A percentile compares a stretch with the other conserved stretches of the same genome.
Conservation (phyloP, 2,113 vertebrate genomes). For the Anarhynchus alexandrinus region DNA sequence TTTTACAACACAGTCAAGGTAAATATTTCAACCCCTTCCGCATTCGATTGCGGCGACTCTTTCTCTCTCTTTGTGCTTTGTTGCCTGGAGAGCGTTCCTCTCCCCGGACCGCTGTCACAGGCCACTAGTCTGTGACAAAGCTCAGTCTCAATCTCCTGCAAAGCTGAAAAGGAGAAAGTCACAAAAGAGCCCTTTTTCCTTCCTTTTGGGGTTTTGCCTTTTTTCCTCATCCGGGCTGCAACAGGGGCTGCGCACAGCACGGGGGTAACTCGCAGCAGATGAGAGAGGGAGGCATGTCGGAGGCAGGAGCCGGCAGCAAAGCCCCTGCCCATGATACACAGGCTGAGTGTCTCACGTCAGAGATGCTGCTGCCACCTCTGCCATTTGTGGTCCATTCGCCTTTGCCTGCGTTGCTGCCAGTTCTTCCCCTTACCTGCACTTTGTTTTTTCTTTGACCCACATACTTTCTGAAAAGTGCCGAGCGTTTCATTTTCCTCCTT, state of each 20-base stretch:
- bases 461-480: background rate
- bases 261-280: background rate
- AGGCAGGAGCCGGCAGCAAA: background rate
- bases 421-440: background rate
- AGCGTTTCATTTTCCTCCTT: background rate
- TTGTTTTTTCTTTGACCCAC: background rate
- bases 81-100: slow-evolving; percentile 42
- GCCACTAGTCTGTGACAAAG: slow-evolving; percentile 58
- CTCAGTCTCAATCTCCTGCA: slow-evolving; percentile 53
- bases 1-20: background rate
- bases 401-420: background rate
- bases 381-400: background rate
- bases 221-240: background rate
- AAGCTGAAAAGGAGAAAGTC: slow-evolving; percentile 48
- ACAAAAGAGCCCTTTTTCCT: slow-evolving; percentile 37
- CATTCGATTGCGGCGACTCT: background rate
- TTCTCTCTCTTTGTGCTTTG: slow-evolving; percentile 19
- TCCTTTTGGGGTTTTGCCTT: background rate
- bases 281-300: background rate
- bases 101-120: slow-evolving; percentile 51
- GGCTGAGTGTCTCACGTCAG: background rate
- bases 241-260: background rate
- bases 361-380: background rate
- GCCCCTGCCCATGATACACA: background rate
- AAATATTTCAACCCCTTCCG: background rate